Evolutionary conservation across 2,113 vertebrate genomes (phyloP).

Genomic region (Hyaena hyaena): DNA sequence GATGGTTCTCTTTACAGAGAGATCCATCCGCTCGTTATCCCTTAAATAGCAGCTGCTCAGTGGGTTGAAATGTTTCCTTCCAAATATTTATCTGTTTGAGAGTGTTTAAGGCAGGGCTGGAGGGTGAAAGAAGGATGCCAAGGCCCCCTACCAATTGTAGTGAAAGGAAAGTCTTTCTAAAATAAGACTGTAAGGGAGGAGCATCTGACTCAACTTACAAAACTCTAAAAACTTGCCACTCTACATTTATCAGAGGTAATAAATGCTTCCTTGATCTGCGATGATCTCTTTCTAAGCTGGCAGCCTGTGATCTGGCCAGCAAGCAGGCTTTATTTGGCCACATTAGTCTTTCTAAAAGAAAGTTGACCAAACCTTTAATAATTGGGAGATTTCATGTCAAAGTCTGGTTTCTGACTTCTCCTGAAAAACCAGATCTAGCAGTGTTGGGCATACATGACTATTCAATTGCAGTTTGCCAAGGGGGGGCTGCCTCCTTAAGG

Average conservation of each 20-base stretch:
- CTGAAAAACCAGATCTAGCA: background rate
- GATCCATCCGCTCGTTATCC: background rate
- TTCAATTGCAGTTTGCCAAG: background rate
- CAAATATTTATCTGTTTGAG: slow-evolving; percentile 70
- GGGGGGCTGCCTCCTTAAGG: background rate
- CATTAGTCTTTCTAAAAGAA: background rate
- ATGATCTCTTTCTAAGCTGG: background rate
- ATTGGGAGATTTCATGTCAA: background rate
- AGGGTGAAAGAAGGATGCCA: background rate
- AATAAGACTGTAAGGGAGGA: background rate
- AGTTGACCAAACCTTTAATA: background rate
- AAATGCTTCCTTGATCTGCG: background rate
- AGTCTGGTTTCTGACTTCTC: slow-evolving; percentile 27
- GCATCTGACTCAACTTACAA: background rate
- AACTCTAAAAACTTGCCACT: background rate
- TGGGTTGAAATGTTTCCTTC: slow-evolving; percentile 56
- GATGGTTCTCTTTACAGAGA: background rate
- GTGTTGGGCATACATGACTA: background rate
- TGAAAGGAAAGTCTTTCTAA: slow-evolving; percentile 22
- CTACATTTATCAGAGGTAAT: background rate
- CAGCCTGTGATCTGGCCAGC: background rate
- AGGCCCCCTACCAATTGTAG: background rate
- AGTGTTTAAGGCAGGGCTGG: slow-evolving; percentile 21
- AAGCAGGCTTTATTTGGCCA: slow-evolving; percentile 39
- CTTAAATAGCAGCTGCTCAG: slow-evolving; percentile 55